Evolutionary conservation across 1,140 invertebrate species (phyloP), one percentile per base, ranked within the genome.

Genomic region (Heliothis subflexa): DNA sequence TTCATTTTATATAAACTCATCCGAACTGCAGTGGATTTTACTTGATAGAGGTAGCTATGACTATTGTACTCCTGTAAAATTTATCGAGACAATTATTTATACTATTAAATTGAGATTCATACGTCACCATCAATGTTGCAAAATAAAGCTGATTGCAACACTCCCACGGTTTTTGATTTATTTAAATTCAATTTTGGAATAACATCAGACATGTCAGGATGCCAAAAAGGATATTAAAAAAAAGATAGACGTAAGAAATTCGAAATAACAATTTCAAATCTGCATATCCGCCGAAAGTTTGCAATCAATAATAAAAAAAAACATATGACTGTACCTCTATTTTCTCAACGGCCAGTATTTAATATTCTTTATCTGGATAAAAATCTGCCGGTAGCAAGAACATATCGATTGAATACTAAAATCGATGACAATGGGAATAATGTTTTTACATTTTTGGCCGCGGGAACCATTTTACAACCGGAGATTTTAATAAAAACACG

Each of bases 331-430:
- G 33, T 49, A 33, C 11, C 55, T 77, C n/a, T 45, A 7, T 68
- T 49, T 70, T 25, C 61, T 57, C 49, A 18, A 25, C 40, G 40
- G 62, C 62, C 62, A 66, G 45, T 2, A 25, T 25, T 25, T 25
- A 64, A 61, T 61, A 28, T 62, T 62, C 50, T 49, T 68, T 68
- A 77, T 79, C 73, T 72, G 72, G 66, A 28, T 66, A 73, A 74
- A 78, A 50, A 79, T 79, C 80, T 82, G 70, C 18, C 57, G 57
- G 74, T 76, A 62, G 57, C 45, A 68, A 54, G 70, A 61, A 33
- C n/a, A 33, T 81, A 79, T 79, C 72, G 64, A 77, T 72, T 28
- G 80, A 76, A 82, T 82, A 82, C 80, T 76, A 82, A 79, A 78
- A 66, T 68, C 73, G 49, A 50, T 64, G 68, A 79, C 80, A 82